These are phyloP conservation scores for Mystacides longicornis DNA, from an alignment of 2,888 invertebrate species.

Conservation along the genomic window DNA sequence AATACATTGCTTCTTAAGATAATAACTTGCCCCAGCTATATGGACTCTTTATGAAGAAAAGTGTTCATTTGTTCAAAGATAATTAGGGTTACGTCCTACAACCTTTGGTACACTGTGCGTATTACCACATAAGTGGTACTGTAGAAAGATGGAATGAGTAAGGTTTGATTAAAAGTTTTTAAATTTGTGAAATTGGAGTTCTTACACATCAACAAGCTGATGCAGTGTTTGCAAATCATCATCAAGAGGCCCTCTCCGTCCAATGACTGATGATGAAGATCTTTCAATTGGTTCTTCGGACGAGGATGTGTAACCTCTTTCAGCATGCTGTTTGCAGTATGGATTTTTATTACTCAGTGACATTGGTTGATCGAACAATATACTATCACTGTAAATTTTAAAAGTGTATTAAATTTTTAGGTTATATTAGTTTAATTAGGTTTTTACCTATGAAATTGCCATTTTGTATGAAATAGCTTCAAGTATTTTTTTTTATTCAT, in stretches of 20 bases:
- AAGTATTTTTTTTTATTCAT: no score
- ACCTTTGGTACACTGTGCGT: no score
- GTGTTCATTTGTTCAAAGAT: no score
- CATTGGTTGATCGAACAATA: conserved; percentile 20
- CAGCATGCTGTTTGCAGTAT: conserved; percentile 12
- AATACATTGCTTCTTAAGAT: no score
- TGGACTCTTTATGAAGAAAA: no score
- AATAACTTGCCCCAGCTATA: no score
- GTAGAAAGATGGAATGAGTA: no score
- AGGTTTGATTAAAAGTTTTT: no score
- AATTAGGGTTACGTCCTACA: no score
- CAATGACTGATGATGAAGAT: neutral
- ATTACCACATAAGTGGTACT: no score
- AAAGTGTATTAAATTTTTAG: neutral
- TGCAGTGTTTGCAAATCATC: conserved; percentile 9
- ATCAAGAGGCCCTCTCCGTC: neutral
- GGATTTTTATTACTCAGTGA: conserved; percentile 9
- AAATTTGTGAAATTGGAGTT: no score
- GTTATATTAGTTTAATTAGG: neutral
- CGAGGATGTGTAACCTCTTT: neutral
- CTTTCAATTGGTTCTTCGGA: neutral
- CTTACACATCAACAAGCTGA: conserved; percentile 7
- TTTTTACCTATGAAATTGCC: neutral
- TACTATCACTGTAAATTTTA: conserved; percentile 14
- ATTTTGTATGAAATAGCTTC: no score